Evolutionary conservation across 2,113 vertebrate genomes (phyloP).

Genomic region (Thinocorus orbignyianus): DNA sequence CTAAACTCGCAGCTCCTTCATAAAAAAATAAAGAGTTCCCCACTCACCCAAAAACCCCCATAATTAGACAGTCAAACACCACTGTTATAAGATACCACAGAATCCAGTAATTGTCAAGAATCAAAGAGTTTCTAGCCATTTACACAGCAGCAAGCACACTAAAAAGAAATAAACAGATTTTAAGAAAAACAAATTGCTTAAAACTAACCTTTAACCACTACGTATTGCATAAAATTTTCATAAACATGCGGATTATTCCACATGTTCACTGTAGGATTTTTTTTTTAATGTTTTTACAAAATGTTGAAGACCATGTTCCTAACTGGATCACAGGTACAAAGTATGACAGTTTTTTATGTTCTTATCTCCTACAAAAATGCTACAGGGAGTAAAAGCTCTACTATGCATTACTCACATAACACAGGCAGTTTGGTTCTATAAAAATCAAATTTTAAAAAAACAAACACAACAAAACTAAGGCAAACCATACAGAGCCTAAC

Average conservation of each 20-base stretch:
- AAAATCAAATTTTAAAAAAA: neutral
- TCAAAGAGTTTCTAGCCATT: neutral
- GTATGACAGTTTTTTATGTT: neutral
- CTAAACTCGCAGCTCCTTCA: neutral
- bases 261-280: rapidly evolving
- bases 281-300: neutral
- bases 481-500: neutral
- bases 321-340: neutral
- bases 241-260: neutral
- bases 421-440: neutral
- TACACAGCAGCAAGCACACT: neutral
- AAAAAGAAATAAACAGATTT: neutral
- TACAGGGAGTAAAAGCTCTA: neutral
- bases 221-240: neutral
- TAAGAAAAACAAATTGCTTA: neutral
- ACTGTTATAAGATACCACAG: rapidly evolving
- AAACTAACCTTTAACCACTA: neutral
- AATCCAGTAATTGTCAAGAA: neutral
- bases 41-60: neutral
- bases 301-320: neutral
- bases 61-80: neutral
- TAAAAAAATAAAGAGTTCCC: neutral
- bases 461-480: neutral
- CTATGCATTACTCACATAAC: neutral
- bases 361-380: neutral